A percentile compares a stretch with the other conserved stretches of the same genome.
Conservation (phyloP, 2,888 invertebrate species). For the Drosophila infuscata region DNA sequence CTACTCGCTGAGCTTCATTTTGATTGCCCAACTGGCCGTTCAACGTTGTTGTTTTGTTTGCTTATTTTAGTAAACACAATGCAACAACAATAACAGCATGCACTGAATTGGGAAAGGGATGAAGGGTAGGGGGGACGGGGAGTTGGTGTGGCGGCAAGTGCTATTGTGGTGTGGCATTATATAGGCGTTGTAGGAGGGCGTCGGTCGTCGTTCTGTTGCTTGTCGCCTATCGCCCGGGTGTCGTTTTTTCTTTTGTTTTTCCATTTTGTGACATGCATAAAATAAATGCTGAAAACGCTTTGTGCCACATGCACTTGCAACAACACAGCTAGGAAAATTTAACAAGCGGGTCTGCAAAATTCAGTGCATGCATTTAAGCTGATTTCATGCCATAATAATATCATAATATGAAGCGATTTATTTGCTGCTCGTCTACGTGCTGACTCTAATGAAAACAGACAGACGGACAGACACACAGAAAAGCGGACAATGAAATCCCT, state of each 20-base stretch:
- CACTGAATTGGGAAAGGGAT: not conserved
- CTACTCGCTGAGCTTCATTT: slow-evolving; percentile 43
- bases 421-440: slow-evolving; percentile 31
- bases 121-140: not conserved
- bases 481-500: slow-evolving; percentile 6
- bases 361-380: slow-evolving; percentile 49
- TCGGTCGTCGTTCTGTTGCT: slow-evolving; percentile 30
- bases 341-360: slow-evolving; percentile 32
- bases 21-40: slow-evolving; percentile 40
- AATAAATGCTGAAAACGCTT: slow-evolving; percentile 60
- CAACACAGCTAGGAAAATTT: slow-evolving; percentile 52
- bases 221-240: slow-evolving; percentile 15
- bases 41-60: slow-evolving; percentile 38
- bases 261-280: slow-evolving; percentile 54
- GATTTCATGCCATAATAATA: slow-evolving; percentile 57
- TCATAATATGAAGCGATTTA: slow-evolving; percentile 52
- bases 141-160: slow-evolving; percentile 13
- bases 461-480: not conserved
- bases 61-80: slow-evolving; percentile 61
- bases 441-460: slow-evolving; percentile 44
- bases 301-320: slow-evolving; percentile 48
- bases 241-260: slow-evolving; percentile 34
- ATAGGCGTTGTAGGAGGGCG: slow-evolving; percentile 45
- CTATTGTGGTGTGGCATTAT: slow-evolving; percentile 34
- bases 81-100: slow-evolving; percentile 32